Percentiles rank a stretch among this genome's conserved stretches.
Evolutionary conservation across 2,113 vertebrate genomes (phyloP).

Genomic region (Oxyruncus cristatus): DNA sequence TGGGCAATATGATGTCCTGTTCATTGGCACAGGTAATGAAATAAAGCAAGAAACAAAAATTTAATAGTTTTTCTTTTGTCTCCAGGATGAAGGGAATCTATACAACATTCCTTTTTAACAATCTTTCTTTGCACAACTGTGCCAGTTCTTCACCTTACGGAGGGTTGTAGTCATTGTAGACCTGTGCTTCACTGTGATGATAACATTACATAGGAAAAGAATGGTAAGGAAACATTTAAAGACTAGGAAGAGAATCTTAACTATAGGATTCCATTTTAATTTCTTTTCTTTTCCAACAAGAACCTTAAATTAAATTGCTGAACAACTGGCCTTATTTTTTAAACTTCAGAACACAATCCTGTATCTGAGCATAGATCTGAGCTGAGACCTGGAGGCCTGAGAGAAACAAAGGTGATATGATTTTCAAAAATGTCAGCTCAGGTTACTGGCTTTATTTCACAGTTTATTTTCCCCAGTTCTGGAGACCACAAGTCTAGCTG

Average conservation of each 20-base stretch:
- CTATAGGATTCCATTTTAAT: neutral
- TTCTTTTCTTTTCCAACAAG: neutral
- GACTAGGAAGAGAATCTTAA: neutral
- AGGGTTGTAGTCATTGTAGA: neutral
- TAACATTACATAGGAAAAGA: neutral
- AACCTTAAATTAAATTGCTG: neutral
- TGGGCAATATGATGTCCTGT: constrained; percentile 94
- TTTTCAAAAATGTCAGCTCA: neutral
- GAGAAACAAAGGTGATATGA: neutral
- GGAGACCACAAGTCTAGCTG: neutral
- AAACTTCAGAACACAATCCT: neutral
- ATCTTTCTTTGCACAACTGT: neutral
- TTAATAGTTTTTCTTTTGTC: neutral
- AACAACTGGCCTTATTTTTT: neutral
- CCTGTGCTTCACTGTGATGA: neutral
- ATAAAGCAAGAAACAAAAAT: neutral
- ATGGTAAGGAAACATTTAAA: neutral
- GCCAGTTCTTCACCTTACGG: neutral
- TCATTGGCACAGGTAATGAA: constrained; percentile 90
- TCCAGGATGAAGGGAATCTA: neutral
- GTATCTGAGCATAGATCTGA: neutral
- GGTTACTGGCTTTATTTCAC: neutral
- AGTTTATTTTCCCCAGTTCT: neutral
- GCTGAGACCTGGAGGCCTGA: neutral
- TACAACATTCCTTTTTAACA: neutral